Percentiles rank a stretch among this genome's conserved stretches.
Conservation (phyloP, 2,888 invertebrate species). For the Atherix ibis region DNA sequence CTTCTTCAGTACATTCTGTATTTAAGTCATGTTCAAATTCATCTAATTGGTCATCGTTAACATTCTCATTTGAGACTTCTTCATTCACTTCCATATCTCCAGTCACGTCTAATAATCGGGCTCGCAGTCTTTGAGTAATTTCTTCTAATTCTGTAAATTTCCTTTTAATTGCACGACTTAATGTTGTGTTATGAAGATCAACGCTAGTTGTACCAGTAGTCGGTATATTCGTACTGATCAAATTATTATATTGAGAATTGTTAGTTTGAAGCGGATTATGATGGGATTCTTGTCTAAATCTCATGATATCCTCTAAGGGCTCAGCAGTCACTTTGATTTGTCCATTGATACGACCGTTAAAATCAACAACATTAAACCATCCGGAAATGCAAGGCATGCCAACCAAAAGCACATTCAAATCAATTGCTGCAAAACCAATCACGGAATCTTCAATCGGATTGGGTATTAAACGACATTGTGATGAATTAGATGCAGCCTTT, state of each 20-base stretch:
- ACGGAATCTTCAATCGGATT: conserved; percentile 40
- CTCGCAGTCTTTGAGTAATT: conserved; percentile 42
- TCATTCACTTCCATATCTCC: conserved; percentile 35
- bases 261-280: background rate
- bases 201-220: conserved; percentile 15
- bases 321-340: conserved; percentile 43
- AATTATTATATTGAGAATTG: background rate
- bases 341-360: conserved; percentile 40
- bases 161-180: conserved; percentile 38
- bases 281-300: conserved; percentile 16
- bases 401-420: conserved; percentile 37
- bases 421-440: conserved; percentile 43
- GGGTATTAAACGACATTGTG: conserved; percentile 25
- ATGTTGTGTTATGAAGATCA: conserved; percentile 23
- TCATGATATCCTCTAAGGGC: conserved; percentile 34
- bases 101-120: conserved; percentile 41
- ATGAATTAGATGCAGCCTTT: conserved; percentile 33
- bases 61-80: conserved; percentile 35
- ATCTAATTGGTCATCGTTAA: conserved; percentile 17
- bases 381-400: conserved; percentile 39
- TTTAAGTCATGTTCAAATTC: conserved; percentile 44
- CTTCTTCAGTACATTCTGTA: conserved; percentile 19
- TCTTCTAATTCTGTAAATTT: conserved; percentile 47
- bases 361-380: conserved; percentile 49
- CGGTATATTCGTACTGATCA: conserved; percentile 7